phyloP scores from a whole-genome alignment of 2,888 invertebrate genomes.

The Rotaria sp. region DNA sequence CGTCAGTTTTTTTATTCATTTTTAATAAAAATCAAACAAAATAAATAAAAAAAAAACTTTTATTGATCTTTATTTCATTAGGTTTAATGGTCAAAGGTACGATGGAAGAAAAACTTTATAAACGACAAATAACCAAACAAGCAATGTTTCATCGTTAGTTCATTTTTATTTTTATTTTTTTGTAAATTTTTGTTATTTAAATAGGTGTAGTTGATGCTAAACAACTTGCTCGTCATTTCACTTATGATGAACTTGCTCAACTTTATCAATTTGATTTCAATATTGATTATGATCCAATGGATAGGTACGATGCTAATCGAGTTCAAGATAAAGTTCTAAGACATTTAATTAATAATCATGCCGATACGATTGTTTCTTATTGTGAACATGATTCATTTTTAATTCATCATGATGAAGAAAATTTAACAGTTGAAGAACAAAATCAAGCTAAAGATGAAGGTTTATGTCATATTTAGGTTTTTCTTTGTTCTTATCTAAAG shows the following conservation, averaged over 20 bases:
- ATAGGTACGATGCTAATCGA: conserved; percentile 48
- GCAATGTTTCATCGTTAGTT: conserved; percentile 69
- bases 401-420: conserved; percentile 57
- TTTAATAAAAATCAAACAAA: background rate
- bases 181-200: background rate
- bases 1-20: conserved; percentile 54
- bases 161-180: background rate
- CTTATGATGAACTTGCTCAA: conserved; percentile 80
- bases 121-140: conserved; percentile 88
- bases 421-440: conserved; percentile 33
- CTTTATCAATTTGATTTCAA: conserved; percentile 76
- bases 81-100: conserved; percentile 78
- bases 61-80: background rate
- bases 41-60: too few species aligned
- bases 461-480: background rate
- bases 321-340: conserved; percentile 31
- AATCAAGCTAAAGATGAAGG: conserved; percentile 34
- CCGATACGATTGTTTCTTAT: conserved; percentile 60
- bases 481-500: too few species aligned
- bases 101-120: conserved; percentile 96
- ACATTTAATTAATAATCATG: background rate
- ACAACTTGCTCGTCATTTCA: conserved; percentile 91
- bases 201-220: conserved; percentile 80
- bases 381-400: conserved; percentile 92
- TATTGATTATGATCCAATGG: conserved; percentile 56